Percentiles rank a stretch among this genome's conserved stretches.
Evolutionary conservation across 2,797 vertebrate species (phyloP).

Genomic region (Ispidina lecontei): DNA sequence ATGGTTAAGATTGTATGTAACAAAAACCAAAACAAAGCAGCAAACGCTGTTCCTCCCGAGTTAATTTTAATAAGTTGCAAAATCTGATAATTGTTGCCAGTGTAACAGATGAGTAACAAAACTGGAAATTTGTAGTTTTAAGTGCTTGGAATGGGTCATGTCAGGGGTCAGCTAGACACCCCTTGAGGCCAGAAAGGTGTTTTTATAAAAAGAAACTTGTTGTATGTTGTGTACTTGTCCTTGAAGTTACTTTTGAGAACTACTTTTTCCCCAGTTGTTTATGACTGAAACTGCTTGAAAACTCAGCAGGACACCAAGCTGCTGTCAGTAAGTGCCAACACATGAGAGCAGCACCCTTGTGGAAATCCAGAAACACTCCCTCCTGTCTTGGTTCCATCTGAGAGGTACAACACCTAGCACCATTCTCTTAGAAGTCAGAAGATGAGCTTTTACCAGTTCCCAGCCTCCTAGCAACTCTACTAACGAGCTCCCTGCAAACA

Average conservation of each 20-base stretch:
- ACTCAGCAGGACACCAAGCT: background rate
- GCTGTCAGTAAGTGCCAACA: background rate
- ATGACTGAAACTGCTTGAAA: background rate
- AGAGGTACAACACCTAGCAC: background rate
- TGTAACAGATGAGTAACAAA: background rate
- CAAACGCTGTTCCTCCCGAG: background rate
- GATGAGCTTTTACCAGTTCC: background rate
- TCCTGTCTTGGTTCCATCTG: accelerated
- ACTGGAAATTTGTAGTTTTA: background rate
- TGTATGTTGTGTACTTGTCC: background rate
- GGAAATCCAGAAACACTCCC: background rate
- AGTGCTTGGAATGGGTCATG: background rate
- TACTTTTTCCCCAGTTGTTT: too few species aligned
- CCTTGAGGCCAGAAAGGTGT: background rate
- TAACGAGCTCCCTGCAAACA: background rate
- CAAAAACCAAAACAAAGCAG: background rate
- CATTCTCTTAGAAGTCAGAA: background rate
- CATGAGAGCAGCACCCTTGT: accelerated
- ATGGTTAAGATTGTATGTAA: background rate
- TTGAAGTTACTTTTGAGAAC: background rate
- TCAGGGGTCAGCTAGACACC: background rate
- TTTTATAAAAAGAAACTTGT: background rate
- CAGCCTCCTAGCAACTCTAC: background rate
- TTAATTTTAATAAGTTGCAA: background rate
- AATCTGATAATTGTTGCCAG: background rate